Conservation (phyloP, 2,888 invertebrate genomes). For the Dasysyrphus tricinctus region DNA sequence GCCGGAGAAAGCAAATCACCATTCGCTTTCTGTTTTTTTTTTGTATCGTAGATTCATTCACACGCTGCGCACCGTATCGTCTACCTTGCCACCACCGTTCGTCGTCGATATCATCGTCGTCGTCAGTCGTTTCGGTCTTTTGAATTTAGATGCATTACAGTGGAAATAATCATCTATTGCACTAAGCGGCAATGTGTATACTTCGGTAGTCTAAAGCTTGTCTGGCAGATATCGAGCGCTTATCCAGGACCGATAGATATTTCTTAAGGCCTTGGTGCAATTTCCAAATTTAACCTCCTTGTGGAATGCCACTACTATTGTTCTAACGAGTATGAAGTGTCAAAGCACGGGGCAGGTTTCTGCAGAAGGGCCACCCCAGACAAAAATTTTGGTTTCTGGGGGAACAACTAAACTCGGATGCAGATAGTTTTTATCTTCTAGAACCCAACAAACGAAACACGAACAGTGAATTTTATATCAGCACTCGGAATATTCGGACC, state of each 20-base stretch:
- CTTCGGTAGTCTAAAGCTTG: conserved; percentile 48
- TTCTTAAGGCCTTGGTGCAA: background rate
- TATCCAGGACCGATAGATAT: background rate
- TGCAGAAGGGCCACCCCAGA: too few species aligned
- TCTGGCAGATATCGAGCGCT: conserved; percentile 44
- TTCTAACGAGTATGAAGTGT: too few species aligned
- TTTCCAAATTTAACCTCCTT: too few species aligned
- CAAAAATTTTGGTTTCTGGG: too few species aligned
- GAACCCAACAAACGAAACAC: too few species aligned
- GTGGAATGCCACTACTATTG: too few species aligned
- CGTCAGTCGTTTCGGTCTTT: conserved; percentile 5
- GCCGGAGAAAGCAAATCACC: conserved; percentile 16
- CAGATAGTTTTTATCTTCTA: too few species aligned
- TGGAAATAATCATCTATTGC: conserved; percentile 66
- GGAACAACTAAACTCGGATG: too few species aligned
- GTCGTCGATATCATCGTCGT: background rate
- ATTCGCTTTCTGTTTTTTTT: conserved; percentile 16
- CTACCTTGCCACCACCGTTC: background rate
- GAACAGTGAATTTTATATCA: too few species aligned
- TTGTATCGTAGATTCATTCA: conserved; percentile 45
- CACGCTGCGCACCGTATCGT: conserved; percentile 18
- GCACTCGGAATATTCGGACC: too few species aligned
- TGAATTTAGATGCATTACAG: conserved; percentile 66
- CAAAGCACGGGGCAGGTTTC: too few species aligned
- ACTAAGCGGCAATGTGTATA: conserved; percentile 47